Percentiles rank a stretch among this genome's conserved stretches.
phyloP scores from a whole-genome alignment of 2,113 vertebrate genomes.

The Erinaceus europaeus region DNA sequence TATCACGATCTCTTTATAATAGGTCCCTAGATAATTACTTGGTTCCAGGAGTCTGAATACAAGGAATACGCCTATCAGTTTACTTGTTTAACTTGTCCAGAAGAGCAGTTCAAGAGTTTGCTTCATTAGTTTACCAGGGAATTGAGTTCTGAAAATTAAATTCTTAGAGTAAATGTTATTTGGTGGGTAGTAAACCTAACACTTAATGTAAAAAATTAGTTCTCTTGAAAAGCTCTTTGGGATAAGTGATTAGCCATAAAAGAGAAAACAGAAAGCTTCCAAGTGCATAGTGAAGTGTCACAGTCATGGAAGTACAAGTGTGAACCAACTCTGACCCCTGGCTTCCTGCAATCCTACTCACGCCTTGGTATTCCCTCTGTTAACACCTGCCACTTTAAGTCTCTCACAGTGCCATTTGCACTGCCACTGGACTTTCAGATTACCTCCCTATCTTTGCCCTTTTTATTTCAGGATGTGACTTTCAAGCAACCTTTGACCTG shows the following conservation, averaged over 20 bases:
- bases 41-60: background rate
- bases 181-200: constrained; percentile 15
- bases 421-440: constrained; percentile 63
- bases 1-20: constrained; percentile 5
- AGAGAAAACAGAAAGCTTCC: background rate
- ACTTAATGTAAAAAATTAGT: background rate
- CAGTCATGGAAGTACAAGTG: background rate
- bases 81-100: background rate
- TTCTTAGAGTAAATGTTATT: constrained; percentile 1
- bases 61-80: too few species aligned
- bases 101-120: background rate
- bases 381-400: constrained; percentile 81
- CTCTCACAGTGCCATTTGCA: constrained; percentile 58
- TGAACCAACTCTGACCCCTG: background rate
- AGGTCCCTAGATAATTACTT: background rate
- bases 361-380: constrained; percentile 36
- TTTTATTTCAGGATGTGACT: constrained; percentile 82
- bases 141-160: constrained; percentile 13
- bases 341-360: background rate
- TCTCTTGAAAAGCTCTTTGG: background rate
- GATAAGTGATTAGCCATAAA: background rate
- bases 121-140: background rate
- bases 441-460: constrained; percentile 70
- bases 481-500: constrained; percentile 82
- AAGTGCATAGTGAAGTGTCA: background rate